Base-by-base conservation (phyloP, 2,797 vertebrate species). In the Notolabrus celidotus region DNA sequence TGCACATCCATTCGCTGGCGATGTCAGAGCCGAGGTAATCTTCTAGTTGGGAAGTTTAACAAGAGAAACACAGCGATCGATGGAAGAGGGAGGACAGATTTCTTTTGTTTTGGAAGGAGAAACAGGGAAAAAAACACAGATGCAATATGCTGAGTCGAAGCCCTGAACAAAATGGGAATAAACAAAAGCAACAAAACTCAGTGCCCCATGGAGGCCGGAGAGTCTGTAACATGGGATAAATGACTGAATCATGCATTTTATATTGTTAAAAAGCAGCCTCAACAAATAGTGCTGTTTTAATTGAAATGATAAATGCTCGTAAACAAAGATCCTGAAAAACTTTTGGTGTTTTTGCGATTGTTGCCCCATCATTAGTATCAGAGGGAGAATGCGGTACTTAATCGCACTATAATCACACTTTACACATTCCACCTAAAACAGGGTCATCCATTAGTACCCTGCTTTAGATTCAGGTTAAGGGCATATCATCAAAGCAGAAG, bases 391-490 rank as follows among this genome's bases (percentile, higher is more conserved):
- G 54, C 51, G 51, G 29, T 77, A 65, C 83, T 76, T 86, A 86
- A 90, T 86, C 69, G 76, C 64, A 55, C 71, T 57, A 80, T 88
- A 83, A 88, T 91, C 86, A 85, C 68, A 83, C 84, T 86, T 90
- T 80, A 79, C 80, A 77, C 71, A 79, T 74, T 89, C 86, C 16
- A 80, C 81, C 81, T 81, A 69, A 89, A 74, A 79, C 82, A 56
- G 23, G 41, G 71, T 50, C 80, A 67, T 71, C 74, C 79, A 86
- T 91, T 90, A 90, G 79, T 11, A 64, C 46, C 41, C 7, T 53
- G 83, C 79, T 81, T 87, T 73, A 67, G 74, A 84, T 89, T 80
- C 82, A 77, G 88, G 91, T 88, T 89, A 89, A 88, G 75, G 68
- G 86, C 78, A 47, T 22, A 74, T 81, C 72, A 74, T 72, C 77